Base-by-base conservation (phyloP, 2,888 invertebrate species). In the Alentia gelatinosa region DNA sequence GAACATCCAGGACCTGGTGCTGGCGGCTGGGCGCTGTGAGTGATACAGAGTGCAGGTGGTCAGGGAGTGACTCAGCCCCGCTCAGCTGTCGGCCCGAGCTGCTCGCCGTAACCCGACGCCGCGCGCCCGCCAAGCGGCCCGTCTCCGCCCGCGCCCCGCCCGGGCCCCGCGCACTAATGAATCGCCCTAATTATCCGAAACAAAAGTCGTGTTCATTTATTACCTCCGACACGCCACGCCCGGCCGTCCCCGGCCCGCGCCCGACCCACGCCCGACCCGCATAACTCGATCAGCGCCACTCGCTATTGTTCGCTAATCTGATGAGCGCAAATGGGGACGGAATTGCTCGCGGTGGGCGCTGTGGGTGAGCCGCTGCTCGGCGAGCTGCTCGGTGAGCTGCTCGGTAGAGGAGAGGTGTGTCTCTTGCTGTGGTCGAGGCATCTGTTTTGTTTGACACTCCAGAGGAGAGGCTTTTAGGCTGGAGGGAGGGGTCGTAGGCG, bases 161-260 rank as follows among this genome's bases (percentile, higher is more conserved):
- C 74, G n/a, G n/a, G 9, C 74, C 83, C 30, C 39, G 39, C 9
- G n/a, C 83, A n/a, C 86, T 86, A 86, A 86, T 86, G 86, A 86
- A 86, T 50, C 86, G 50, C 23, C 86, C 47, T 86, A 86, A 86
- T 86, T 86, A 86, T 30, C 47, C 33, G 86, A 86, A 86, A 86
- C 86, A 86, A 86, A 86, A 86, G 86, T 86, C 42, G 30, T 86
- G 86, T 86, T 86, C 86, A 86, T 86, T 42, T 86, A 86, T 86
- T 86, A 86, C 86, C 42, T 1, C 40, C 39, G 12, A 35, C 7
- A 23, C 23, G 83, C 83, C 40, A 9, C 74, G 7, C n/a, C 12
- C 79, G 79, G 79, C 33, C 79, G 19, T 33, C 35, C 47, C 42
- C 47, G 26, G 30, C 47, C 42, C 30, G 9, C 23, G 5, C 42